Percentiles rank a stretch among this genome's conserved stretches.
These are phyloP conservation scores for Xanthia togata DNA, from an alignment of 2,888 invertebrate genomes.

Conservation along the genomic window DNA sequence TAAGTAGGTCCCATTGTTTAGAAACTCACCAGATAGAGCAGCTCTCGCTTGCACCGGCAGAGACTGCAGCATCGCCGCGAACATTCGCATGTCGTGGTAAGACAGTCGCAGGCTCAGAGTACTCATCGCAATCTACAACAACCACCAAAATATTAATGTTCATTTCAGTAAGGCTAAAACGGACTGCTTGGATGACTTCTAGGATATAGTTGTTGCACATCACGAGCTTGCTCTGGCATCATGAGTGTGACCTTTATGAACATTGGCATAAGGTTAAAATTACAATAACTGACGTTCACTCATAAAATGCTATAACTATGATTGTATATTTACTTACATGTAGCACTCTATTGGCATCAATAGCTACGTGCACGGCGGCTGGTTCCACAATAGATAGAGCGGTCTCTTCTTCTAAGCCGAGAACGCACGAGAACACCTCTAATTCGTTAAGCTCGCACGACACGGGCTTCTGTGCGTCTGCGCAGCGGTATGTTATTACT, in stretches of 20 bases:
- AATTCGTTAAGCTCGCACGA: slow-evolving; percentile 97
- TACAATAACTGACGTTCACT: not conserved
- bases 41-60: slow-evolving; percentile 95
- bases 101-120: slow-evolving; percentile 96
- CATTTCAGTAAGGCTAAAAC: not conserved
- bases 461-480: slow-evolving; percentile 93
- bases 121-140: slow-evolving; percentile 91
- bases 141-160: not conserved
- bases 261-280: not conserved
- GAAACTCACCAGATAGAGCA: slow-evolving; percentile 83
- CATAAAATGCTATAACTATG: not conserved
- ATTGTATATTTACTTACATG: slow-evolving; percentile 78
- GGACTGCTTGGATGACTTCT: not conserved
- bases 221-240: not conserved
- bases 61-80: slow-evolving; percentile 96
- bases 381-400: slow-evolving; percentile 98
- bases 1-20: not conserved
- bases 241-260: not conserved
- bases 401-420: slow-evolving; percentile 97
- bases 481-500: slow-evolving; percentile 94
- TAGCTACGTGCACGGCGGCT: slow-evolving; percentile 94
- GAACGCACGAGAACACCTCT: slow-evolving; percentile 97
- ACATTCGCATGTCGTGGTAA: slow-evolving; percentile 98
- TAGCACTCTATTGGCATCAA: slow-evolving; percentile 89
- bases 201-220: not conserved